Percentiles rank a stretch among this genome's conserved stretches.
Evolutionary conservation across 2,797 vertebrate genomes (phyloP).

Genomic region (Enteromius mattozi): DNA sequence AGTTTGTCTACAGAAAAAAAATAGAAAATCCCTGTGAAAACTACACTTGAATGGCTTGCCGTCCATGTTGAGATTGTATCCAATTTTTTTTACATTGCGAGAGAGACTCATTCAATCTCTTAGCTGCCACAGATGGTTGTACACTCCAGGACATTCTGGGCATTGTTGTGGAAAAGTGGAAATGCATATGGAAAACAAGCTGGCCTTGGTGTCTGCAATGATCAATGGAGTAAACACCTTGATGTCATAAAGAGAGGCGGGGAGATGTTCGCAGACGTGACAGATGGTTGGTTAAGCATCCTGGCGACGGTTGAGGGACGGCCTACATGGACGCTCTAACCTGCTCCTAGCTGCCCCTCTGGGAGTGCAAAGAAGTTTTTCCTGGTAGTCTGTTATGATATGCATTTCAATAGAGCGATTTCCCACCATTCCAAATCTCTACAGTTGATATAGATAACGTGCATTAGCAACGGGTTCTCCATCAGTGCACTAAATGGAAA

Average conservation of each 20-base stretch:
- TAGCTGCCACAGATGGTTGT: slow-evolving; percentile 16
- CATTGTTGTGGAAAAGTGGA: slow-evolving; percentile 8
- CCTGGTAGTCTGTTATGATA: slow-evolving; percentile 21
- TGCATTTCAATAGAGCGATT: slow-evolving; percentile 26
- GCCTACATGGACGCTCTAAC: slow-evolving; percentile 21
- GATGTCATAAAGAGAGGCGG: slow-evolving; percentile 45
- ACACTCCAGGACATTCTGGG: slow-evolving; percentile 16
- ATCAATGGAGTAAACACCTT: slow-evolving; percentile 41
- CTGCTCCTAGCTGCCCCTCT: slow-evolving; percentile 7
- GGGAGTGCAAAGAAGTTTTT: slow-evolving; percentile 13
- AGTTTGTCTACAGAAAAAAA: slow-evolving; percentile 25
- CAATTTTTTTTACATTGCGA: neutral
- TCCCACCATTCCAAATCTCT: neutral
- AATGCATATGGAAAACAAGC: slow-evolving; percentile 42
- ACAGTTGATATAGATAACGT: slow-evolving; percentile 23
- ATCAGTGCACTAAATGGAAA: slow-evolving; percentile 39
- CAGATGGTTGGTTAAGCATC: slow-evolving; percentile 51
- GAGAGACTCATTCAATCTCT: slow-evolving; percentile 23
- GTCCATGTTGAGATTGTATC: neutral
- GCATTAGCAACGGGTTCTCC: slow-evolving; percentile 6
- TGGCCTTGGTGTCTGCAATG: slow-evolving; percentile 9
- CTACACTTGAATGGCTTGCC: slow-evolving; percentile 16
- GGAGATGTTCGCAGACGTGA: slow-evolving; percentile 42
- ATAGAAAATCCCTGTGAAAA: neutral
- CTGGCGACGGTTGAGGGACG: slow-evolving; percentile 9